Conservation (phyloP, 2,113 vertebrate genomes). For the Coregonus clupeaformis region DNA sequence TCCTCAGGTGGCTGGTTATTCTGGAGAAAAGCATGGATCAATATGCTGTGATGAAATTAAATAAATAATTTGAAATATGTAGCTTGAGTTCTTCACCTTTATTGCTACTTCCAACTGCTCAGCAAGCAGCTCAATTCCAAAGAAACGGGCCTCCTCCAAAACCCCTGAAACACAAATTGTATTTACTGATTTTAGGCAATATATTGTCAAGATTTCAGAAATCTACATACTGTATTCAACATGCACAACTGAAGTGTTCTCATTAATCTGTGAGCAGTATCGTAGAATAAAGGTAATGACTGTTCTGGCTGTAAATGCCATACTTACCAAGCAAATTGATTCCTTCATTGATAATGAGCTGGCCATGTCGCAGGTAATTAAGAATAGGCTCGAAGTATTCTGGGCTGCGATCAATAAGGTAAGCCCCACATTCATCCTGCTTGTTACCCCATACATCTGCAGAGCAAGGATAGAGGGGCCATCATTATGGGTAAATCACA, state of each 20-base stretch:
- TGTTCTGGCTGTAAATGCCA: neutral
- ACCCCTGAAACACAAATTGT: constrained; percentile 75
- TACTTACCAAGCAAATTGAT: constrained; percentile 90
- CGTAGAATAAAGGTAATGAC: neutral
- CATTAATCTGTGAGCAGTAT: neutral
- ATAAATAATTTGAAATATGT: too few relatives aligned
- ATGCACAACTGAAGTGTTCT: neutral
- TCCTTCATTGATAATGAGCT: constrained; percentile 96
- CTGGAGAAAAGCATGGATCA: constrained; percentile 60
- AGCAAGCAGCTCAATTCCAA: constrained; percentile 92
- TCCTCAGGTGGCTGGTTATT: constrained; percentile 92
- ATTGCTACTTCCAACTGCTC: constrained; percentile 91
- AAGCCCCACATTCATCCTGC: constrained; percentile 88
- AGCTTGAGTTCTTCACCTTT: constrained; percentile 75
- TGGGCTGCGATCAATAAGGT: constrained; percentile 94
- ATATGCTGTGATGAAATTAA: neutral
- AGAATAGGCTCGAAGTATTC: constrained; percentile 98
- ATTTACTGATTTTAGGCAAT: neutral
- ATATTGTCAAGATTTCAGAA: neutral
- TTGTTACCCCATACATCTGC: constrained; percentile 97
- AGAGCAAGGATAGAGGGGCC: constrained; percentile 14
- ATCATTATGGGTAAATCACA: neutral
- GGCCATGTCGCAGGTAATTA: constrained; percentile 94
- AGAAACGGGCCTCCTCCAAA: constrained; percentile 95
- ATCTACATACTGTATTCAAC: neutral